Evolutionary conservation across 2,797 vertebrate species (phyloP), one percentile per base, ranked within the genome.

Genomic region (Esox masquinongy): DNA sequence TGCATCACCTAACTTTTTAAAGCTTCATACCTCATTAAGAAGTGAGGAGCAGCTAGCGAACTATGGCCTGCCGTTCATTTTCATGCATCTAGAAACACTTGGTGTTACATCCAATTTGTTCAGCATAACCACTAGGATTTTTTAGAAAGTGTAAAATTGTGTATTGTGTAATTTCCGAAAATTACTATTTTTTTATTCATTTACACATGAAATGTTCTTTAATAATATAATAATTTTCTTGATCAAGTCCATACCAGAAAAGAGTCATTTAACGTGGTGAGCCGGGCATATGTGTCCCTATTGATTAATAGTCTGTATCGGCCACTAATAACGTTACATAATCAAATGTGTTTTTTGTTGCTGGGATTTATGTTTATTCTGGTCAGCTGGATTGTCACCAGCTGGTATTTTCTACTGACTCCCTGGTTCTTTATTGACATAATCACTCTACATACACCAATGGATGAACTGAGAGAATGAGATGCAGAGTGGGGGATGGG

Each of bases 271-370:
- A 6, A 24, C 22, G 56, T 24, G 14, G 63, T 66, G 63, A 66
- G 63, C 63, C 15, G 47, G 24, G 16, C 4, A 17, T 26, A 50
- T 83, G 74, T 75, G 66, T 76, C 56, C 34, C n/a, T 22, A 56
- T 78, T 76, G 69, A 56, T 78, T 76, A 72, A 72, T 70, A 77
- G 49, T 70, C 47, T 47, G 63, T 24, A 66, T 73, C 64, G 70
- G 5, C 26, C 15, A 29, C 43, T 77, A 72, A 79, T 82, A 75
- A 83, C 74, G 71, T 83, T 80, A 56, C 76, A 51, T 82, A 86
- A 84, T 70, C 17, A 11, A 79, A 74, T 50, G 71, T 74, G 76
- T 77, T 75, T 73, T 68, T 36, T 39, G 7, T 50, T 74, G 11
- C 63, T n/a, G 39, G 53, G 75, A 47, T 68, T 77, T 76, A 70